A percentile compares a stretch with the other conserved stretches of the same genome.
phyloP scores from a whole-genome alignment of 2,113 vertebrate genomes.

The Oryzias curvinotus region DNA sequence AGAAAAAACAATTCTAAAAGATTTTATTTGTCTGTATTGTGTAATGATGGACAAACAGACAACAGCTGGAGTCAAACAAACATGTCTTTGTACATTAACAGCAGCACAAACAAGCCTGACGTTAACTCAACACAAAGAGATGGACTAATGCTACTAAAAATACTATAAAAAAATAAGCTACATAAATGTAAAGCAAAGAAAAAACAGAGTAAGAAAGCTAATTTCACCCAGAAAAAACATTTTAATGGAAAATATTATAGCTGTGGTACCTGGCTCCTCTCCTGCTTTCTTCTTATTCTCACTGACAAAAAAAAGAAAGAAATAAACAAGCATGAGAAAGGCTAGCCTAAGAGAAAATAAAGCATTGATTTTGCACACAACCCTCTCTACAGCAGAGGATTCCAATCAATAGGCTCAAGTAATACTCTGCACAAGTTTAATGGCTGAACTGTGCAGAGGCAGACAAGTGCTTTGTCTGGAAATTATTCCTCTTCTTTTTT shows the following conservation, averaged over 20 bases:
- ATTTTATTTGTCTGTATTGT: too few relatives aligned
- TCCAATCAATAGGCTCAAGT: constrained; percentile 72
- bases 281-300: constrained; percentile 58
- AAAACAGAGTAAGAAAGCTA: constrained; percentile 20
- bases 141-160: constrained; percentile 30
- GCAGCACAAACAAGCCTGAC: constrained; percentile 37
- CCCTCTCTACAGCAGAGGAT: constrained; percentile 65
- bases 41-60: too few relatives aligned
- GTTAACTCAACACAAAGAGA: constrained; percentile 24
- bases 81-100: constrained; percentile 3
- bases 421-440: constrained; percentile 73
- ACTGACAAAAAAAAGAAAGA: constrained; percentile 46
- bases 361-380: constrained; percentile 73
- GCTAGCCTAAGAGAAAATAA: constrained; percentile 74
- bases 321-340: constrained; percentile 40
- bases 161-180: constrained; percentile 22
- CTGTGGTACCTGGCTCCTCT: constrained; percentile 40
- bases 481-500: constrained; percentile 57
- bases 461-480: constrained; percentile 70
- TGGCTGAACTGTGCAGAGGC: constrained; percentile 57
- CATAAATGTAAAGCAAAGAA: constrained; percentile 10
- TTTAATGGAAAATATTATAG: constrained; percentile 25
- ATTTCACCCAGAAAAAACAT: constrained; percentile 24
- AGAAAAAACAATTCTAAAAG: too few relatives aligned
- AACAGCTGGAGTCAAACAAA: constrained; percentile 16